phyloP scores from a whole-genome alignment of 2,113 vertebrate genomes.

The Solenodon paradoxus region DNA sequence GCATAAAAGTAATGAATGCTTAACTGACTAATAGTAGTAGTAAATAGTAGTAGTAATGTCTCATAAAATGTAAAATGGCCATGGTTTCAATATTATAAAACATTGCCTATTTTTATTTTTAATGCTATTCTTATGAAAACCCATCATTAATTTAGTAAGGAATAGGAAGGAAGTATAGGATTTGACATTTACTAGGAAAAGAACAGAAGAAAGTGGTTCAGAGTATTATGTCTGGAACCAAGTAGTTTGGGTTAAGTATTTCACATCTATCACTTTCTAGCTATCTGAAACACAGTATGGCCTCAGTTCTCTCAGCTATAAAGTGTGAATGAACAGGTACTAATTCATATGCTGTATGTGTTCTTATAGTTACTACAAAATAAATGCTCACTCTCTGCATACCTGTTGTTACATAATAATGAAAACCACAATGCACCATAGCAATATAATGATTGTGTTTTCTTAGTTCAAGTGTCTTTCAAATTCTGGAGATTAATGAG shows the following conservation, averaged over 20 bases:
- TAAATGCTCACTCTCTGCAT: not conserved
- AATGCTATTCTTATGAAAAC: not conserved
- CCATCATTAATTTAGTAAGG: not conserved
- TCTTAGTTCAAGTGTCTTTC: not conserved
- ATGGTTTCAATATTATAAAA: not conserved
- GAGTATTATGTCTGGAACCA: not conserved
- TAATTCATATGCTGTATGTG: not conserved
- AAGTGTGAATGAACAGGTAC: not conserved
- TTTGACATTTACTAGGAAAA: not conserved
- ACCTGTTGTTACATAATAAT: not conserved
- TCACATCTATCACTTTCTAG: not conserved
- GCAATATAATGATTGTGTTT: not conserved
- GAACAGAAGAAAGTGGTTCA: not conserved
- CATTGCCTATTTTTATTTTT: not conserved
- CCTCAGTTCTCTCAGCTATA: not conserved
- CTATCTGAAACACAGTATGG: fast-evolving
- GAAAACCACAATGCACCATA: not conserved
- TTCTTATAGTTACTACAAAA: not conserved
- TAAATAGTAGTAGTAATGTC: not conserved
- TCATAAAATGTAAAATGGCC: not conserved
- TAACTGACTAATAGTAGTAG: not conserved
- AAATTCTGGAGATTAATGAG: not conserved
- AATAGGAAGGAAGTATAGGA: not conserved
- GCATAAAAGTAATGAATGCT: not conserved
- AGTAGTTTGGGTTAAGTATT: not conserved